Conservation (phyloP, 2,797 vertebrate genomes). For the Coccyzus lansbergi region DNA sequence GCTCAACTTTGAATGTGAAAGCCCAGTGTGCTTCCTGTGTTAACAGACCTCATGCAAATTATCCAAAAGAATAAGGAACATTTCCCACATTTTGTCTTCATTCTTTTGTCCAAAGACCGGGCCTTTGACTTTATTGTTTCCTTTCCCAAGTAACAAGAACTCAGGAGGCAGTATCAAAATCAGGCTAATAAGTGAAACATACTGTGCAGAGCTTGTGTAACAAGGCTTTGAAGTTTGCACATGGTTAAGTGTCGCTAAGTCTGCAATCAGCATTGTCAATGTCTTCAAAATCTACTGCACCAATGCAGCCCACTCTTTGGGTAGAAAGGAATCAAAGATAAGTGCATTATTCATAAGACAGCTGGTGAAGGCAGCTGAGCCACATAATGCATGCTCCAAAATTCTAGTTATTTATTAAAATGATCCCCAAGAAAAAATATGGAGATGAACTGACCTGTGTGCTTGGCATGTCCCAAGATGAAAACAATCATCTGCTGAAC, state of each 20-base stretch:
- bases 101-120: neutral
- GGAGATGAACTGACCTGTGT: neutral
- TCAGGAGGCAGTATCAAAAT: neutral
- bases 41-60: neutral
- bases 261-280: slow-evolving; percentile 67
- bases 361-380: slow-evolving; percentile 13
- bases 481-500: slow-evolving; percentile 31
- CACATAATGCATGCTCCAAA: neutral
- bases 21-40: neutral
- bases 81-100: neutral
- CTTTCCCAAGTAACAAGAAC: neutral
- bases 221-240: slow-evolving; percentile 52
- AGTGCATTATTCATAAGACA: slow-evolving; percentile 48
- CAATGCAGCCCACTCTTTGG: slow-evolving; percentile 74
- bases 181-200: neutral
- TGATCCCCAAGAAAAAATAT: neutral
- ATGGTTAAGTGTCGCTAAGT: slow-evolving; percentile 63
- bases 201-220: slow-evolving; percentile 62
- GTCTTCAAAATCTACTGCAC: slow-evolving; percentile 74
- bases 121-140: neutral
- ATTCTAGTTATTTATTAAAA: slow-evolving; percentile 55
- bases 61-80: neutral
- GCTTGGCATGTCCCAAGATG: slow-evolving; percentile 26
- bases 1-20: neutral
- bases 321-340: slow-evolving; percentile 4